A percentile compares a stretch with the other conserved stretches of the same genome.
Conservation (phyloP, 2,113 vertebrate species). For the Lepisosteus oculatus region DNA sequence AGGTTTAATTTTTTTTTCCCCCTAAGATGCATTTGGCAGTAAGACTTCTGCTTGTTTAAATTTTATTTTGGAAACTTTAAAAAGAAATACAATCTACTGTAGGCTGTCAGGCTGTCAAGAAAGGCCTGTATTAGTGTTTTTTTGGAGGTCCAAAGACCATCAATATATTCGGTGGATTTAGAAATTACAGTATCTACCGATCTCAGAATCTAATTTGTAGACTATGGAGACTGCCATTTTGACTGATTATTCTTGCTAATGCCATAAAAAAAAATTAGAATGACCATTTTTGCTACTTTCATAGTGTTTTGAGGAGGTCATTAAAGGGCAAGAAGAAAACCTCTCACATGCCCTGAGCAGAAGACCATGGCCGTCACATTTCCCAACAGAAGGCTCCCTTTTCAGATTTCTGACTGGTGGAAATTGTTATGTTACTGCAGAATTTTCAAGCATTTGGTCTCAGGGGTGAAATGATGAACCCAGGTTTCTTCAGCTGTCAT, state of each 20-base stretch:
- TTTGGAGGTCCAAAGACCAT: too few relatives aligned
- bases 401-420: constrained; percentile 44
- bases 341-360: constrained; percentile 50
- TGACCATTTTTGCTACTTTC: neutral
- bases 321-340: constrained; percentile 45
- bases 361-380: constrained; percentile 13
- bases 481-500: constrained; percentile 33
- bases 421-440: constrained; percentile 57
- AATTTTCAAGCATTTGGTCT: constrained; percentile 42
- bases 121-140: too few relatives aligned
- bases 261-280: too few relatives aligned
- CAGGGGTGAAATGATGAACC: constrained; percentile 28
- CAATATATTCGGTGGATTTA: too few relatives aligned
- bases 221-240: constrained; percentile 29
- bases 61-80: too few relatives aligned
- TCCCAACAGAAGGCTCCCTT: constrained; percentile 37
- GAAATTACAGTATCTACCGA: constrained; percentile 39
- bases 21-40: too few relatives aligned
- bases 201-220: constrained; percentile 35
- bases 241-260: too few relatives aligned
- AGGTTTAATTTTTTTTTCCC: too few relatives aligned
- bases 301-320: constrained; percentile 61
- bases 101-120: too few relatives aligned
- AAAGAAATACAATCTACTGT: too few relatives aligned
- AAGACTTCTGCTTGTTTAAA: too few relatives aligned